Percentiles rank a stretch among this genome's conserved stretches.
These are phyloP conservation scores for Melangyna quadrimaculata DNA, from an alignment of 2,888 invertebrate species.

Conservation along the genomic window DNA sequence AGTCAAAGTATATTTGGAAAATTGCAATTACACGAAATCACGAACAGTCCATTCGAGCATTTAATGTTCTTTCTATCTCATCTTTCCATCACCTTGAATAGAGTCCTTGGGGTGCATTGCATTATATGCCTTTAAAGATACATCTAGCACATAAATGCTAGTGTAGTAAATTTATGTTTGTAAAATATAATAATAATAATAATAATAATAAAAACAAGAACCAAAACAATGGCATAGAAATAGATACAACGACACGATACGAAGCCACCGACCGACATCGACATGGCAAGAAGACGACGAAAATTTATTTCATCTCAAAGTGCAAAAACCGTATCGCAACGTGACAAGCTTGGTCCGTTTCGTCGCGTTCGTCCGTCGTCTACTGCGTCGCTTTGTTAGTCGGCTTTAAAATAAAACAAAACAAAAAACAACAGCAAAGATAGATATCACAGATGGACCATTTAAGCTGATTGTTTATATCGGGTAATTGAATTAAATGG, in stretches of 20 bases:
- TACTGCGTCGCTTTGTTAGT: neutral
- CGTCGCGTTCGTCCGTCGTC: too few relatives aligned
- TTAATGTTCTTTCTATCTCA: slow-evolving; percentile 67
- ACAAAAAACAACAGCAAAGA: neutral
- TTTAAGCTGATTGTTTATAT: slow-evolving; percentile 63
- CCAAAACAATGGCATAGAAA: neutral
- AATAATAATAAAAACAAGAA: neutral
- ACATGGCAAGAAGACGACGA: neutral
- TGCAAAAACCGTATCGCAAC: slow-evolving; percentile 61
- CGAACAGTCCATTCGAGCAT: slow-evolving; percentile 64
- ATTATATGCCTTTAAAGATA: neutral
- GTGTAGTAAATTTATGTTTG: slow-evolving; percentile 44
- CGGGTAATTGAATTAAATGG: slow-evolving; percentile 67
- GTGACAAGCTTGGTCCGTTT: slow-evolving; percentile 35
- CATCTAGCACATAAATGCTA: slow-evolving; percentile 19
- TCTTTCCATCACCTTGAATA: slow-evolving; percentile 59
- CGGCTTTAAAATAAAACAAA: neutral
- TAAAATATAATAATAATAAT: neutral
- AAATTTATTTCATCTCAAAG: slow-evolving; percentile 44
- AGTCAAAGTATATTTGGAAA: slow-evolving; percentile 34
- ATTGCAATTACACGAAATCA: slow-evolving; percentile 67
- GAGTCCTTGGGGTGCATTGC: slow-evolving; percentile 51
- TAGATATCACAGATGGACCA: slow-evolving; percentile 60
- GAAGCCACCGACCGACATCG: neutral
- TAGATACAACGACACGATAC: neutral